Evolutionary conservation across 2,113 vertebrate species (phyloP).

Genomic region (Terrapene triunguis): DNA sequence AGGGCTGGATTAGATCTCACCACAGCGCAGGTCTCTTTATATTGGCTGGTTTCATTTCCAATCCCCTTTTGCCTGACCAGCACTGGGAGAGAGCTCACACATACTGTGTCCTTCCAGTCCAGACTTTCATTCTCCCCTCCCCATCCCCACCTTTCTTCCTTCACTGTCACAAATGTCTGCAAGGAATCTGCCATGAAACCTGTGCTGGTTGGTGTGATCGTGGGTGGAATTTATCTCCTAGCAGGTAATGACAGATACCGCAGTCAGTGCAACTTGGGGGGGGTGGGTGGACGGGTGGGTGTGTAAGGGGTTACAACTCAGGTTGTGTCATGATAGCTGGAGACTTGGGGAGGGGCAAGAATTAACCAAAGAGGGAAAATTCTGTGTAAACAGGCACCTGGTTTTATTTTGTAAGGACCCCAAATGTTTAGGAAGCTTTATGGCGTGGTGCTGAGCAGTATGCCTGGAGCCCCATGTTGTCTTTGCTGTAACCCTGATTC

Average conservation of each 20-base stretch:
- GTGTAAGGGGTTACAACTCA: constrained; percentile 25
- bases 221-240: constrained; percentile 76
- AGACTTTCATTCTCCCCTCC: constrained; percentile 19
- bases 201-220: constrained; percentile 66
- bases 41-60: constrained; percentile 76
- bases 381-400: not conserved
- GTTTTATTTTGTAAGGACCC: constrained; percentile 7
- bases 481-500: not conserved
- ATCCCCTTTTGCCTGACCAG: constrained; percentile 81
- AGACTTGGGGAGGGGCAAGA: not conserved
- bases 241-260: constrained; percentile 76
- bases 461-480: fast-evolving
- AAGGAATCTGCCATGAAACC: constrained; percentile 74
- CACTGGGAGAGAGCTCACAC: constrained; percentile 57
- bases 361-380: not conserved
- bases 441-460: not conserved
- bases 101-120: not conserved
- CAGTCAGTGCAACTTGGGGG: not conserved
- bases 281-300: not conserved
- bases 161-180: constrained; percentile 55
- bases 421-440: constrained; percentile 17
- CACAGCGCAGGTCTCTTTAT: constrained; percentile 62
- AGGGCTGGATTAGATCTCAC: constrained; percentile 80
- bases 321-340: not conserved
- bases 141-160: constrained; percentile 24